These are phyloP conservation scores for Heliconius congener DNA, from an alignment of 1,140 invertebrate genomes.

Conservation along the genomic window DNA sequence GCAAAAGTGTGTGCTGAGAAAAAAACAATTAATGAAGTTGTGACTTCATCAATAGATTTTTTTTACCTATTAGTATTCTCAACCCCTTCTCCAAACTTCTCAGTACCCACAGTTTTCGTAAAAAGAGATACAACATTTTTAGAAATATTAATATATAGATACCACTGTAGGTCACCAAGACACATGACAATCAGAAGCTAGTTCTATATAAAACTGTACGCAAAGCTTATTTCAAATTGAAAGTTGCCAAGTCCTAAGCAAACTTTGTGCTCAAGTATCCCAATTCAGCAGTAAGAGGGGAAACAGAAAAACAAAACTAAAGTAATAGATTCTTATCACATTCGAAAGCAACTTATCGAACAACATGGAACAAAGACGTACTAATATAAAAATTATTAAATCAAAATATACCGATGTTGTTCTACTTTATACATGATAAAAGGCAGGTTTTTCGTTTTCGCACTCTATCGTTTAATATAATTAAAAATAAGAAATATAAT, in stretches of 20 bases:
- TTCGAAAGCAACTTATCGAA: not conserved
- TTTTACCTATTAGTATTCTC: too few relatives aligned
- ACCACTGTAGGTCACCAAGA: not conserved
- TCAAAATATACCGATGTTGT: not conserved
- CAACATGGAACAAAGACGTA: not conserved
- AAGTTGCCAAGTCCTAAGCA: constrained; percentile 1
- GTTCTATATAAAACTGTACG: not conserved
- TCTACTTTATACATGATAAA: too few relatives aligned
- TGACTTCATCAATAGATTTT: too few relatives aligned
- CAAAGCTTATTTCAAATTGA: constrained; percentile 6
- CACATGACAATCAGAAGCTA: not conserved
- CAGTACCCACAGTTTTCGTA: too few relatives aligned
- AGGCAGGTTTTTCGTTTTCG: too few relatives aligned
- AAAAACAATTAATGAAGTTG: too few relatives aligned
- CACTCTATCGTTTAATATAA: too few relatives aligned
- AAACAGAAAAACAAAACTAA: constrained; percentile 9
- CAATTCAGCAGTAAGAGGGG: not conserved
- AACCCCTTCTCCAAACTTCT: too few relatives aligned
- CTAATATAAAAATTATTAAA: not conserved
- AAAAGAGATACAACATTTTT: too few relatives aligned
- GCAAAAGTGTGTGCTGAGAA: too few relatives aligned
- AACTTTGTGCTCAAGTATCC: constrained; percentile 8
- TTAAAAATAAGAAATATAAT: too few relatives aligned
- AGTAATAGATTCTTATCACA: constrained; percentile 14
- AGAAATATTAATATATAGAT: not conserved